Base-by-base conservation (phyloP, 2,888 invertebrate genomes). In the Melinopterus prodromus region DNA sequence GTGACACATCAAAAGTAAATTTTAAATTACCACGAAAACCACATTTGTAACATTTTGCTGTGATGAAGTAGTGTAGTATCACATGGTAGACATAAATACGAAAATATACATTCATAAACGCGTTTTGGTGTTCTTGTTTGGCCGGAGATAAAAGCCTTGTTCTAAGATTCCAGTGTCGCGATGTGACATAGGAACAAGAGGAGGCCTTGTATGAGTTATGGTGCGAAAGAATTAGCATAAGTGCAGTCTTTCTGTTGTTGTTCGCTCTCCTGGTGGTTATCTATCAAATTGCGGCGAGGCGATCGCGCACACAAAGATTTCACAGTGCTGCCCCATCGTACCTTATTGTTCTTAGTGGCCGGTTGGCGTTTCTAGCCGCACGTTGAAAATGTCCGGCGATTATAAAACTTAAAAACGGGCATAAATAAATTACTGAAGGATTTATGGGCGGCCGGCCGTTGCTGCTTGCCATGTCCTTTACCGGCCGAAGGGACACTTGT, bases 201-300 rank as follows among this genome's bases (percentile, higher is more conserved):
- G 15, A 79, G 79, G 74, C 77, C 75, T 78, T 77, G 78, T 81
- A 81, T 81, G 81, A 81, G 78, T 81, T 81, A 81, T 81, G 78
- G 81, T 77, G 74, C 74, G 75, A 71, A 77, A 71, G 86, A 87
- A 87, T 87, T 87, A 87, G 87, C 87, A 87, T 87, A 86, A 84
- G 84, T 85, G 83, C 85, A 84, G 35, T 26, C 36, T 36, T 35
- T 35, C 74, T 37, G 74, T 74, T 74, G 74, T 74, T 74, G 74
- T 74, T 37, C 74, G 37, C 85, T 84, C 82, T 84, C 82, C 85
- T 83, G 86, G 86, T 86, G 87, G 86, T 86, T 87, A 88, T 88
- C 87, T 86, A 86, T 88, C 88, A 87, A 85, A 86, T 85, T 85
- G 85, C 81, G 71, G 37, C 75, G 69, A 75, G 75, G 74, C 80